These are phyloP conservation scores for Polylopha cassiicola DNA, from an alignment of 2,888 invertebrate species.

Conservation along the genomic window DNA sequence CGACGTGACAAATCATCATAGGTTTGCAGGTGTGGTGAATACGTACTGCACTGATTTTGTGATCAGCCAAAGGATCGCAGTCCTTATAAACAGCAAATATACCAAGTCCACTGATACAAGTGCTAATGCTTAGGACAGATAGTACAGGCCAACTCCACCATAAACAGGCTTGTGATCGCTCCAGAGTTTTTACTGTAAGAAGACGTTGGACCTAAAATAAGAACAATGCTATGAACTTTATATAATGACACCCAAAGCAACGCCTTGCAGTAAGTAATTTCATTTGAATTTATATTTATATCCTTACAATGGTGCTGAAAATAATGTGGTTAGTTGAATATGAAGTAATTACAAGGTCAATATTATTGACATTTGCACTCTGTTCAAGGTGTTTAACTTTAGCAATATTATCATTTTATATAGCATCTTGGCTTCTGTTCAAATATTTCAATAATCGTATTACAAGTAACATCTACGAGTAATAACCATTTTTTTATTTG, in stretches of 20 bases:
- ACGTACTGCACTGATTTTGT: constrained; percentile 77
- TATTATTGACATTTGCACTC: too few species aligned
- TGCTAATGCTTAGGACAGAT: constrained; percentile 82
- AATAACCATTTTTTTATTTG: constrained; percentile 4
- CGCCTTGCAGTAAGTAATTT: too few species aligned
- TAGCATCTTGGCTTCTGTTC: neutral
- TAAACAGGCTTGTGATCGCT: constrained; percentile 82
- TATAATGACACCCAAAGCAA: neutral
- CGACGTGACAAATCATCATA: too few species aligned
- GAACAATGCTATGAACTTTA: neutral
- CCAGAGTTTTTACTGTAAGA: constrained; percentile 82
- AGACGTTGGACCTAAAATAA: constrained; percentile 79
- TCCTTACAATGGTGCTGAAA: too few species aligned
- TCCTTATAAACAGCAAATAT: constrained; percentile 89
- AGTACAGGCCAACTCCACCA: constrained; percentile 91
- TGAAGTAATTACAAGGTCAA: too few species aligned
- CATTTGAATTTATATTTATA: too few species aligned
- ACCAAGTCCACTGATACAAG: constrained; percentile 86
- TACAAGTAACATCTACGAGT: too few species aligned
- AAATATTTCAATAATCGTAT: too few species aligned
- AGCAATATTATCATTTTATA: too few species aligned
- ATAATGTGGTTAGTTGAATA: too few species aligned
- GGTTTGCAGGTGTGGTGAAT: too few species aligned
- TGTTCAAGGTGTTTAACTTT: too few species aligned
- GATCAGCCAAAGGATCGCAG: constrained; percentile 86